phyloP scores from a whole-genome alignment of 2,888 invertebrate genomes.

The Drosophila phalerata region DNA sequence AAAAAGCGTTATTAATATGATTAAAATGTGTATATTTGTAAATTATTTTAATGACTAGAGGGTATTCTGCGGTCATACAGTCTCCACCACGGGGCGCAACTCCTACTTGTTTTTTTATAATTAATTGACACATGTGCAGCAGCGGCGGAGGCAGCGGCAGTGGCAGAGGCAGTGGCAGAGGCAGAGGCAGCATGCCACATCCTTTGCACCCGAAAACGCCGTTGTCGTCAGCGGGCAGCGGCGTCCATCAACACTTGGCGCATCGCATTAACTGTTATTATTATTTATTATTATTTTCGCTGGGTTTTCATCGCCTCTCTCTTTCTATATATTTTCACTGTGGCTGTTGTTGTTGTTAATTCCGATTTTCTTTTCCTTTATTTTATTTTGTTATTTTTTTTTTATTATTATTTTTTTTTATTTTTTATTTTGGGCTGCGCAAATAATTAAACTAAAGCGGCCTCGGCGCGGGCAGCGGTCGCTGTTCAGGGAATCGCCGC shows the following conservation, averaged over 20 bases:
- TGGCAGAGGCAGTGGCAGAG: background rate
- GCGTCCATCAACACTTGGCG: slow-evolving; percentile 61
- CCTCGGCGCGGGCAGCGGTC: slow-evolving; percentile 27
- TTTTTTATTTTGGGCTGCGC: slow-evolving; percentile 34
- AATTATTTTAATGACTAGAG: slow-evolving; percentile 12
- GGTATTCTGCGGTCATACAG: slow-evolving; percentile 21
- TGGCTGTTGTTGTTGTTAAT: slow-evolving; percentile 7
- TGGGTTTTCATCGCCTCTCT: slow-evolving; percentile 12
- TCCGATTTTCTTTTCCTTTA: slow-evolving; percentile 7
- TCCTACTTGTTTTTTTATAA: slow-evolving; percentile 53
- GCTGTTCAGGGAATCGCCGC: slow-evolving; percentile 65
- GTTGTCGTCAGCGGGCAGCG: slow-evolving; percentile 17
- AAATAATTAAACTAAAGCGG: slow-evolving; percentile 77
- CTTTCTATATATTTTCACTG: background rate
- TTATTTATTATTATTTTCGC: slow-evolving; percentile 65
- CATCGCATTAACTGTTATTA: slow-evolving; percentile 66
- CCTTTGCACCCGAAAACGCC: slow-evolving; percentile 21
- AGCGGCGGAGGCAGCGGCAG: slow-evolving; percentile 4
- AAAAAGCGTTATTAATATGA: background rate
- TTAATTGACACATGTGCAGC: slow-evolving; percentile 76
- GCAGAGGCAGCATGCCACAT: slow-evolving; percentile 24
- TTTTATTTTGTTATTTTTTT: background rate
- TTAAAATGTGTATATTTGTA: background rate
- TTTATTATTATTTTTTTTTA: background rate
- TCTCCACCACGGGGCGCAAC: background rate